Evolutionary conservation across 2,888 invertebrate species (phyloP), one percentile per base, ranked within the genome.

Genomic region (Caenorhabditis becei): DNA sequence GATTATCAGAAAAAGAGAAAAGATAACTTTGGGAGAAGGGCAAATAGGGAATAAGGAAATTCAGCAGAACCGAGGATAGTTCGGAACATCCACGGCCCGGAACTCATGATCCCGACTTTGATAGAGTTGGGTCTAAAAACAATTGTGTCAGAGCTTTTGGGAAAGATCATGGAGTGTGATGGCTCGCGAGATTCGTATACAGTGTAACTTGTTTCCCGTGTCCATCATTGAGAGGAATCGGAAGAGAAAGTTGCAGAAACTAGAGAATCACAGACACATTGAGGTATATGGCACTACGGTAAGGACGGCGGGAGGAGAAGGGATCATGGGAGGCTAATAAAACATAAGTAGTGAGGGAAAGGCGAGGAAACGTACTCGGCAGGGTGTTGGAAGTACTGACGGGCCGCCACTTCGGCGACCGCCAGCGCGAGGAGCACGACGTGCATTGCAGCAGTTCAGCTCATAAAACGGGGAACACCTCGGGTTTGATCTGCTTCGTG

Each of bases 351-450:
- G 58, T 69, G 56, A 69, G 54, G 54, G 58, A 58, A 49, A 58
- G 51, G 26, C 16, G 58, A 61, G 3, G 53, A 59, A 75, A 75
- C 75, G 61, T 75, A 75, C 75, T 75, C 75, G 56, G 75, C 56
- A 44, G 51, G 66, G 41, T 75, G 75, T 41, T 66, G 66, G 28
- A 66, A 61, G 53, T 59, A 75, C 75, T 75, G 75, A 66, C 75
- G 75, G 65, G 61, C 75, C 59, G 66, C 53, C 59, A 67, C 66
- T 28, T 49, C 20, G 61, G 54, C 61, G 66, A 75, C 53, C 66
- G 75, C 61, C 75, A 75, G 59, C 32, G 75, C 59, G 59, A 75
- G 59, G 24, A 75, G 66, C 59, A 75, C 66, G 41, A 75, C 32
- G 59, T 24, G 61, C 61, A 61, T 61, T 28, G 23, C 65, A 54